Conservation (phyloP, 2,888 invertebrate species). For the Morpho deidamia region DNA sequence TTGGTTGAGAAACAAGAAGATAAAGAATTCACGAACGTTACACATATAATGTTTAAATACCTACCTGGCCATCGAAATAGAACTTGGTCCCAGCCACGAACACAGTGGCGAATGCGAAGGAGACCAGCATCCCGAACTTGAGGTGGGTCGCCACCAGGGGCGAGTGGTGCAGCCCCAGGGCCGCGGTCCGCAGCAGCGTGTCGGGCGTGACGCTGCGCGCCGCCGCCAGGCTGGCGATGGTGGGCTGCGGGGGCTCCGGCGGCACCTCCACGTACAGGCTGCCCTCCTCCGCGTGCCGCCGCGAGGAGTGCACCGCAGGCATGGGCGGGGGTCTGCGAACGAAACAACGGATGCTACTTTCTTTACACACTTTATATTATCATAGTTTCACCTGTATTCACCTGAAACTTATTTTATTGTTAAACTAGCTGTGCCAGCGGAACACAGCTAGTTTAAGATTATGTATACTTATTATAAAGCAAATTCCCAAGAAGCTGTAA, state of each 20-base stretch:
- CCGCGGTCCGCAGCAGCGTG: conserved; percentile 64
- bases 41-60: no score
- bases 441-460: no score
- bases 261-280: conserved; percentile 69
- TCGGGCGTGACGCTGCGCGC: conserved; percentile 69
- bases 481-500: no score
- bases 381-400: no score
- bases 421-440: no score
- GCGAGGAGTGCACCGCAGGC: conserved; percentile 48
- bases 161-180: conserved; percentile 62
- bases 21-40: no score
- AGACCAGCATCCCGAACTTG: conserved; percentile 85
- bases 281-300: conserved; percentile 56
- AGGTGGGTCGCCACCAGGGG: conserved; percentile 78
- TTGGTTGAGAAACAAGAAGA: no score
- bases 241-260: conserved; percentile 56
- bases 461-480: no score
- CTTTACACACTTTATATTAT: no score
- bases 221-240: conserved; percentile 66
- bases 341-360: background rate
- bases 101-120: conserved; percentile 82
- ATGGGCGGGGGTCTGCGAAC: conserved; percentile 44
- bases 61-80: conserved; percentile 83
- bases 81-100: conserved; percentile 85
- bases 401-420: no score